Evolutionary conservation across 2,888 invertebrate genomes (phyloP).

Genomic region (Andrena marginata): DNA sequence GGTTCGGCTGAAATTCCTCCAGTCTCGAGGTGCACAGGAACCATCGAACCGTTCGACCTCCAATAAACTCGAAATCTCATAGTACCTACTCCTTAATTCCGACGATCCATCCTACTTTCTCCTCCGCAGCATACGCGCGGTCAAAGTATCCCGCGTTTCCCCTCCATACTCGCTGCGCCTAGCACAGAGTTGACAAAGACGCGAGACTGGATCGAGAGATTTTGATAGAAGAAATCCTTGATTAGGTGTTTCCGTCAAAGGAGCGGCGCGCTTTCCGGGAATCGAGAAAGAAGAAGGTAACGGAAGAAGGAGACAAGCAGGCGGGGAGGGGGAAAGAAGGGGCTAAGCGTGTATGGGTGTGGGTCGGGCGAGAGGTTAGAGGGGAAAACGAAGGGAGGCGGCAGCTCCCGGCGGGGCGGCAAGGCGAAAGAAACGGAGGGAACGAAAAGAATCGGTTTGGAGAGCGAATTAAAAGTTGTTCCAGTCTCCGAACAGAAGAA

Average conservation of each 20-base stretch:
- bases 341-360: too few species aligned
- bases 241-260: conserved; percentile 78
- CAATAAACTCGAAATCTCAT: conserved; percentile 52
- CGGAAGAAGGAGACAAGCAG: background rate
- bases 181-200: conserved; percentile 23
- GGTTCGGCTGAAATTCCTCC: too few species aligned
- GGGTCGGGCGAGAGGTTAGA: background rate
- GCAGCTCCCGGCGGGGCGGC: conserved; percentile 4
- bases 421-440: background rate
- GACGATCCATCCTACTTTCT: conserved; percentile 4
- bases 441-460: conserved; percentile 54
- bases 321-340: background rate
- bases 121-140: conserved; percentile 55
- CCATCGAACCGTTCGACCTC: conserved; percentile 17
- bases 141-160: conserved; percentile 67
- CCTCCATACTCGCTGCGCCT: background rate
- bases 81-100: conserved; percentile 5
- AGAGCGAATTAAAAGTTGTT: conserved; percentile 74
- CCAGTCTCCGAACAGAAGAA: conserved; percentile 53
- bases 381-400: conserved; percentile 7
- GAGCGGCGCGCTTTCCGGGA: conserved; percentile 51
- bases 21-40: too few species aligned
- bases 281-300: conserved; percentile 38
- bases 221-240: conserved; percentile 70
- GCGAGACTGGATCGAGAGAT: background rate